Conservation (phyloP, 2,113 vertebrate genomes). For the Myotis lucifugus region DNA sequence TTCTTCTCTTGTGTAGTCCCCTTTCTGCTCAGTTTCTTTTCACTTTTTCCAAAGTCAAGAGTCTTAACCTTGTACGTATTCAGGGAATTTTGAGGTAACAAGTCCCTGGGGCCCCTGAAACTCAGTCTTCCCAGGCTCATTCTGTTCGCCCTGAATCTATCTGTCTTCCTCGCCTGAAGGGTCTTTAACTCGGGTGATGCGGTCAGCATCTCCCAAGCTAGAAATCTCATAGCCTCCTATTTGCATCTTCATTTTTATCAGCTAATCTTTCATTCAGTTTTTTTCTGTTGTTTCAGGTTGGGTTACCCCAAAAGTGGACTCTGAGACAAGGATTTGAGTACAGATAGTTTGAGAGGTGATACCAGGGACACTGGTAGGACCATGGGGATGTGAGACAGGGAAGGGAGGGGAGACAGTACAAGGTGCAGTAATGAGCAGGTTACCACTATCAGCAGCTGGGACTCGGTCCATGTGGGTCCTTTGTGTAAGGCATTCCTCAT, state of each 20-base stretch:
- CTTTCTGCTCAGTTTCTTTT: constrained; percentile 40
- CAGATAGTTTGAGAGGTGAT: not conserved
- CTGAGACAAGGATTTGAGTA: not conserved
- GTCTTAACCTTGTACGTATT: constrained; percentile 19
- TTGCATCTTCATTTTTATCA: not conserved
- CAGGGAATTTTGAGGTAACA: constrained; percentile 23
- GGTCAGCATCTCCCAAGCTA: not conserved
- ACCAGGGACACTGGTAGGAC: constrained; percentile 8
- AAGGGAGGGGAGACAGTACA: not conserved
- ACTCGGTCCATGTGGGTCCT: not conserved
- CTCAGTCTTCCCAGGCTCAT: not conserved
- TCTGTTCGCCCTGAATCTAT: not conserved
- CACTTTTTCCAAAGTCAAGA: constrained; percentile 44
- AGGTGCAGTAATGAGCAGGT: not conserved
- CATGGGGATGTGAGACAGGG: not conserved
- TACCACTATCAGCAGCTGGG: not conserved
- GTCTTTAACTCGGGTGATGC: not conserved
- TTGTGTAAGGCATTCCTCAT: not conserved
- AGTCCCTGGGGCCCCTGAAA: not conserved
- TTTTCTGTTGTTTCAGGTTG: not conserved
- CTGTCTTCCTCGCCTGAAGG: not conserved
- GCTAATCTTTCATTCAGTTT: not conserved
- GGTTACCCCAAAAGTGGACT: not conserved
- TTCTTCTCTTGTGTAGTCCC: not conserved
- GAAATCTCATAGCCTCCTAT: not conserved